phyloP scores from a whole-genome alignment of 2,888 invertebrate species.

The Oxytorus armatus region DNA sequence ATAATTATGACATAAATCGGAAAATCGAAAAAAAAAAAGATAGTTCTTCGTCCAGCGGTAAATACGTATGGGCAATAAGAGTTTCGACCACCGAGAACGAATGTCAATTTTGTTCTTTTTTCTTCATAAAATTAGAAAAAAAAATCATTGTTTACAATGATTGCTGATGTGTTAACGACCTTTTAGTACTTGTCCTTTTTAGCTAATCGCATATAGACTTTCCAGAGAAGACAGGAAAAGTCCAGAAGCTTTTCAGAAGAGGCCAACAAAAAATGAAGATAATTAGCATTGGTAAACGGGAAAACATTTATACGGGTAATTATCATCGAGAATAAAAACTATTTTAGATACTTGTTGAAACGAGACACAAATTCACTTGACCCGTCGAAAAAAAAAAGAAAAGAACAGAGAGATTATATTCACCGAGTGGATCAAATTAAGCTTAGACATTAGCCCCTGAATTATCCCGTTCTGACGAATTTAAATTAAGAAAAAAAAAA shows the following conservation, averaged over 20 bases:
- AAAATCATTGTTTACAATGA: too few species aligned
- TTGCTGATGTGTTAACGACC: too few species aligned
- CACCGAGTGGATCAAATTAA: slow-evolving; percentile 3
- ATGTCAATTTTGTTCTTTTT: not conserved
- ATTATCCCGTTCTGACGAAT: slow-evolving; percentile 45
- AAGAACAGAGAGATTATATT: too few species aligned
- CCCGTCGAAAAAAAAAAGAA: not conserved
- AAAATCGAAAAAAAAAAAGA: too few species aligned
- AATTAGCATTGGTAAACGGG: slow-evolving; percentile 23
- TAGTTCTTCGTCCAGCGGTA: slow-evolving; percentile 28
- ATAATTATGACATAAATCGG: slow-evolving; percentile 15
- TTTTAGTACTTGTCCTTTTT: too few species aligned
- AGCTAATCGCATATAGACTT: too few species aligned
- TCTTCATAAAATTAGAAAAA: not conserved
- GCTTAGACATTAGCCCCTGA: slow-evolving; percentile 50
- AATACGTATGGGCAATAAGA: slow-evolving; percentile 11
- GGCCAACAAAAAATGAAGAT: not conserved
- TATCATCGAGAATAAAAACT: slow-evolving; percentile 6
- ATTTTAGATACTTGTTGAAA: slow-evolving; percentile 21
- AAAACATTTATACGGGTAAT: slow-evolving; percentile 33
- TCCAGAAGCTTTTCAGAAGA: not conserved
- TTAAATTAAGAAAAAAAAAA: slow-evolving; percentile 38
- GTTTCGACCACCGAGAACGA: slow-evolving; percentile 4
- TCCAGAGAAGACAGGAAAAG: not conserved
- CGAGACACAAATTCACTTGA: not conserved